Base-by-base conservation (phyloP, 1,140 invertebrate species). In the Meloidogyne exigua region DNA sequence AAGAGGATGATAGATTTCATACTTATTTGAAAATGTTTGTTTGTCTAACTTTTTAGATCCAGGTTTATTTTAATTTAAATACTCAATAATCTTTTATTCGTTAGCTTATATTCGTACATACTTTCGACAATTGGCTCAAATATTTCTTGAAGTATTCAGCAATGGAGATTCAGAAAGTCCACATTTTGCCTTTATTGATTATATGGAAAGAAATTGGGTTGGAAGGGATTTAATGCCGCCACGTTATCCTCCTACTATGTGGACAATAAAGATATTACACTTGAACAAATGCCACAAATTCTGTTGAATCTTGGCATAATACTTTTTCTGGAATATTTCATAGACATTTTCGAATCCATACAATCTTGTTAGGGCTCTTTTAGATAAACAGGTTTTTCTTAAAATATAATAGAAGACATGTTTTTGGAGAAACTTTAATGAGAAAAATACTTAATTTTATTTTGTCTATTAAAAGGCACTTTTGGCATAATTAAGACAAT, bases 151-250 rank as follows among this genome's bases (percentile, higher is more conserved):
- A 68, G 66, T 68, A 9, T 68, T 36, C 1, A 42, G 66, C 7
- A 42, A 68, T 68, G 66, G 66, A 9, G 39, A 68, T 68, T 42
- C 21, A 7, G 66, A 68, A 36, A 42, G 66, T 68, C 15, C 39
- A 25, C 28, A 36, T 36, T 32, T 42, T 32, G 39, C 28, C 1
- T 68, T 68, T 42, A 32, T 68, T 68, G 39, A 68, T 68, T 68
- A 68, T 23, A 68, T 68, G 66, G 66, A 68, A 68, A 32, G 66
- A 36, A 68, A n/a, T 9, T 68, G 66, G 66, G 39, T 68, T 42
- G 66, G 66, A 32, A 18, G 66, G n/a, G 66, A 42, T 9, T 42
- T 32, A 42, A 68, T 68, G 66, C 66, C 28, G 4, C 66, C 66
- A 9, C 13, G 66, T 25, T 68, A 36, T 68, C 66, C 66, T 9